Percentiles rank a stretch among this genome's conserved stretches.
Evolutionary conservation across 2,797 vertebrate species (phyloP).

Genomic region (Falco rusticolus): DNA sequence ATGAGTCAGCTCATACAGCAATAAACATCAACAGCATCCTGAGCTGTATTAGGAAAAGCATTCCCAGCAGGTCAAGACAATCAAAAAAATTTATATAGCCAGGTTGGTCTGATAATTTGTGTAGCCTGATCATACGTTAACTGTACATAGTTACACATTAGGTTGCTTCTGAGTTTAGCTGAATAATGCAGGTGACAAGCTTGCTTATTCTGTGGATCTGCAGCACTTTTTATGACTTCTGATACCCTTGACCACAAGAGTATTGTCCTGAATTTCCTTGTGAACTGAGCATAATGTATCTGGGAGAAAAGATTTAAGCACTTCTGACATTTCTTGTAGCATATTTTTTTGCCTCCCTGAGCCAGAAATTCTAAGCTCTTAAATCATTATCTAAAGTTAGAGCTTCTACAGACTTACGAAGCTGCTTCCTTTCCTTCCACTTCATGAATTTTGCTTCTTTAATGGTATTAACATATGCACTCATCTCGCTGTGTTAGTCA

Average conservation of each 20-base stretch:
- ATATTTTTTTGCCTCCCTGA: constrained; percentile 6
- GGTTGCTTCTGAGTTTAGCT: background rate
- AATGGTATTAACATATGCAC: background rate
- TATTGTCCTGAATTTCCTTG: constrained; percentile 28
- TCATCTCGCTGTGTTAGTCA: background rate
- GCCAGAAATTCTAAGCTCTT: constrained; percentile 2
- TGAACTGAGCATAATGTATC: background rate
- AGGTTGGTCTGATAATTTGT: background rate
- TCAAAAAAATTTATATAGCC: background rate
- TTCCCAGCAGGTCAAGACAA: background rate
- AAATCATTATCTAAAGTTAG: constrained; percentile 4
- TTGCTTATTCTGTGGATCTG: background rate
- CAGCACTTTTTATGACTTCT: background rate
- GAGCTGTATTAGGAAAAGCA: background rate
- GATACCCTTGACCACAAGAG: background rate
- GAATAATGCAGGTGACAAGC: background rate
- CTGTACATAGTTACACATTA: background rate
- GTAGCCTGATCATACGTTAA: background rate
- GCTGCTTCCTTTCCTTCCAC: constrained; percentile 19
- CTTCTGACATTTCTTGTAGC: background rate
- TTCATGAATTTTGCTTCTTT: constrained; percentile 21
- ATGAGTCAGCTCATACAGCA: background rate
- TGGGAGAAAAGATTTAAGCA: constrained; percentile 2
- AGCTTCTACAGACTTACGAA: background rate
- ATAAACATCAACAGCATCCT: background rate